Evolutionary conservation across 2,888 invertebrate species (phyloP).

Genomic region (Rotaria magnacalcarata): DNA sequence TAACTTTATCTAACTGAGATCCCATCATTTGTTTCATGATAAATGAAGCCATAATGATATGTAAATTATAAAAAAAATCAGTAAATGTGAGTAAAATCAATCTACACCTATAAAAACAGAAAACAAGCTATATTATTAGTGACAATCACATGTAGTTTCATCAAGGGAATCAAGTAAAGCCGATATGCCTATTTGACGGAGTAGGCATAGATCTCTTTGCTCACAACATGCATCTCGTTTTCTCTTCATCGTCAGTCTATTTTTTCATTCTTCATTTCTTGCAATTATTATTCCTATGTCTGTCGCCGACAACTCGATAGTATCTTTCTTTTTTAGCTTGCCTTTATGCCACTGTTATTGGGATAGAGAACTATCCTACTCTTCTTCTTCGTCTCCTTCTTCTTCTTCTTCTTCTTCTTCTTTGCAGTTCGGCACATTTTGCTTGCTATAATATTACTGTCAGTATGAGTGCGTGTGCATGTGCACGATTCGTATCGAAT

Average conservation of each 20-base stretch:
- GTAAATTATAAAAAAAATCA: background rate
- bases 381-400: no score
- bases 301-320: background rate
- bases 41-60: background rate
- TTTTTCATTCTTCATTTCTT: background rate
- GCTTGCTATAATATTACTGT: background rate
- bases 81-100: background rate
- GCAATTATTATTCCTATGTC: background rate
- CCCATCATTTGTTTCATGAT: conserved; percentile 29
- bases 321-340: background rate
- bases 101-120: background rate
- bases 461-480: background rate
- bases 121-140: background rate
- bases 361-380: background rate
- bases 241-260: background rate
- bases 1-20: conserved; percentile 10
- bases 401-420: no score
- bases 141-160: background rate
- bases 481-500: background rate
- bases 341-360: background rate
- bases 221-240: background rate
- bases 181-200: background rate
- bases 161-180: background rate
- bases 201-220: background rate
- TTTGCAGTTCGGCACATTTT: background rate